phyloP scores from a whole-genome alignment of 2,888 invertebrate species.

The Andrena minutula region DNA sequence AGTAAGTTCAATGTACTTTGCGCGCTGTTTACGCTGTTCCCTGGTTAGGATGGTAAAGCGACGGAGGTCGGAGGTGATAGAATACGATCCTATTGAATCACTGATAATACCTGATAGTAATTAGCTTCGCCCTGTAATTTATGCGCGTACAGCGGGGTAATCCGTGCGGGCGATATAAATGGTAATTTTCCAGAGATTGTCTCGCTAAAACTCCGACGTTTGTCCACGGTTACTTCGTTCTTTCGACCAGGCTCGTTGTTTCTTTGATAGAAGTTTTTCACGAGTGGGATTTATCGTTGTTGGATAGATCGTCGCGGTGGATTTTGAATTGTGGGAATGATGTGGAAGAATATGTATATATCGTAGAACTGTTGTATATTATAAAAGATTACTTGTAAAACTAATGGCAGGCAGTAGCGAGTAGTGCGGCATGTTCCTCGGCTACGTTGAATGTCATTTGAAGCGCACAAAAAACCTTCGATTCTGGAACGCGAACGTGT shows the following conservation, averaged over 20 bases:
- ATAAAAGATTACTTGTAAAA: constrained; percentile 4
- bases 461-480: constrained; percentile 49
- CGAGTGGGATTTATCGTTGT: not conserved
- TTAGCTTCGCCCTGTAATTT: constrained; percentile 26
- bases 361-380: constrained; percentile 24
- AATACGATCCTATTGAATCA: constrained; percentile 23
- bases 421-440: constrained; percentile 50
- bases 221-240: not conserved
- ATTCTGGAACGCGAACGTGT: constrained; percentile 34
- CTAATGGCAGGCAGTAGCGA: not conserved
- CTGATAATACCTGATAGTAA: constrained; percentile 21
- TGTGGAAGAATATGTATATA: constrained; percentile 39
- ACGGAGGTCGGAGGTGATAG: constrained; percentile 34
- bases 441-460: constrained; percentile 15
- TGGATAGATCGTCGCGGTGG: not conserved
- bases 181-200: constrained; percentile 12
- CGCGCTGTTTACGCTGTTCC: constrained; percentile 11
- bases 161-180: not conserved
- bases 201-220: not conserved
- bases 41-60: constrained; percentile 34
- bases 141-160: constrained; percentile 21
- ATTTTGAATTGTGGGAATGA: not conserved
- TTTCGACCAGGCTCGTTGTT: not conserved
- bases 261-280: constrained; percentile 2
- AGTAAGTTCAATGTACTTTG: constrained; percentile 11